A percentile compares a stretch with the other conserved stretches of the same genome.
Conservation (phyloP, 2,113 vertebrate genomes). For the Alouatta palliata region DNA sequence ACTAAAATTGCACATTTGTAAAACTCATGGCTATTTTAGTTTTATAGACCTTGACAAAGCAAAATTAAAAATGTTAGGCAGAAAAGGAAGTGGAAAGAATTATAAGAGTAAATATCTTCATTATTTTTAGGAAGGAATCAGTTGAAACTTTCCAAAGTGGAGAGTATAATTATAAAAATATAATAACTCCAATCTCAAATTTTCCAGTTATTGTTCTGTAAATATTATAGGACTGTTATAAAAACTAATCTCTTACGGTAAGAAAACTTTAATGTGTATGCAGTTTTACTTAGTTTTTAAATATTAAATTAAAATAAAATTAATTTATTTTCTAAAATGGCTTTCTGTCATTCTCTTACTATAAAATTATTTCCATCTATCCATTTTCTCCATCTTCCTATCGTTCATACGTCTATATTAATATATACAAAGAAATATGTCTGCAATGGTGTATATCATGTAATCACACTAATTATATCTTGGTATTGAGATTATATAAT, state of each 20-base stretch:
- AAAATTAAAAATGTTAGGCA: background rate
- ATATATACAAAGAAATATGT: background rate
- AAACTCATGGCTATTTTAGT: background rate
- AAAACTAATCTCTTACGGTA: background rate
- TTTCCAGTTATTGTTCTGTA: background rate
- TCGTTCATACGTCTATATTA: background rate
- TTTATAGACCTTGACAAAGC: background rate
- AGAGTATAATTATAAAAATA: background rate
- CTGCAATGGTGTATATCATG: background rate
- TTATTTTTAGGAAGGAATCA: background rate
- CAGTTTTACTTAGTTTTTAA: background rate
- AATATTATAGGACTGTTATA: background rate
- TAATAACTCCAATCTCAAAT: background rate
- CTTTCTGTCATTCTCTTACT: background rate
- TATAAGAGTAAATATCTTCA: background rate
- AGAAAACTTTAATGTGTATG: background rate
- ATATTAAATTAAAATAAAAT: background rate
- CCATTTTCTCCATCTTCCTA: background rate
- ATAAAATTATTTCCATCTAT: background rate
- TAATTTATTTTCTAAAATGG: background rate
- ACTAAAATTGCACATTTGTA: background rate
- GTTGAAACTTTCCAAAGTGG: background rate
- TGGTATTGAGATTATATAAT: background rate
- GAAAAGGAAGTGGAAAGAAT: background rate
- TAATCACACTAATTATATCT: background rate